Evolutionary conservation across 2,113 vertebrate species (phyloP).

Genomic region (Neopipo cinnamomea): DNA sequence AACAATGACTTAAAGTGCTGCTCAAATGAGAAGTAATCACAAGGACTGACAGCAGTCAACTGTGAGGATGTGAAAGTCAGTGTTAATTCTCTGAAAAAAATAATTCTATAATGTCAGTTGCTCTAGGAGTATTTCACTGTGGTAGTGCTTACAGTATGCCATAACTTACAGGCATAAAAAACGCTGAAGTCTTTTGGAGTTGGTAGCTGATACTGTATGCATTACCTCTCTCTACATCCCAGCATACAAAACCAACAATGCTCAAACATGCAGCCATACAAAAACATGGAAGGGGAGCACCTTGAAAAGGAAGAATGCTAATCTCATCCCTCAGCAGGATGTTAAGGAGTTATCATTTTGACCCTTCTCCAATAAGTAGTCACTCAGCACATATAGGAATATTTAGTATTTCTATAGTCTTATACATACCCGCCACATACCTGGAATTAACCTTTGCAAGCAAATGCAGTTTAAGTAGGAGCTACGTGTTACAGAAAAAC

Average conservation of each 20-base stretch:
- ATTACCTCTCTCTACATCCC: not conserved
- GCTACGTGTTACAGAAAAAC: accelerated
- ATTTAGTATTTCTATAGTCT: not conserved
- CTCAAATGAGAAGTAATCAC: not conserved
- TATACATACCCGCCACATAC: not conserved
- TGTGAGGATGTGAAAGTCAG: not conserved
- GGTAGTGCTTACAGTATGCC: not conserved
- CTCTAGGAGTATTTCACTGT: not conserved
- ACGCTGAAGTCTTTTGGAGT: not conserved
- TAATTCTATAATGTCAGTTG: not conserved
- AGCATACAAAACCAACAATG: not conserved
- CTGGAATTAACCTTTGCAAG: not conserved
- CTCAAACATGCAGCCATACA: not conserved
- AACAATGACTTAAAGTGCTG: not conserved
- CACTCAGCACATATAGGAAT: not conserved
- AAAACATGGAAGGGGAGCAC: not conserved
- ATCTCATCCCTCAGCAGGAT: not conserved
- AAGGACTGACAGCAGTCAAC: not conserved
- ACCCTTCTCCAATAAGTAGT: not conserved
- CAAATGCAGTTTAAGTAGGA: not conserved
- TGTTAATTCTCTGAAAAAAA: not conserved
- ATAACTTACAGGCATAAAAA: not conserved
- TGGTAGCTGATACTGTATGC: not conserved
- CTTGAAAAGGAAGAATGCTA: not conserved
- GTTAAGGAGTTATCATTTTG: not conserved